Conservation (phyloP, 2,888 invertebrate genomes). For the Adela reaumurella region DNA sequence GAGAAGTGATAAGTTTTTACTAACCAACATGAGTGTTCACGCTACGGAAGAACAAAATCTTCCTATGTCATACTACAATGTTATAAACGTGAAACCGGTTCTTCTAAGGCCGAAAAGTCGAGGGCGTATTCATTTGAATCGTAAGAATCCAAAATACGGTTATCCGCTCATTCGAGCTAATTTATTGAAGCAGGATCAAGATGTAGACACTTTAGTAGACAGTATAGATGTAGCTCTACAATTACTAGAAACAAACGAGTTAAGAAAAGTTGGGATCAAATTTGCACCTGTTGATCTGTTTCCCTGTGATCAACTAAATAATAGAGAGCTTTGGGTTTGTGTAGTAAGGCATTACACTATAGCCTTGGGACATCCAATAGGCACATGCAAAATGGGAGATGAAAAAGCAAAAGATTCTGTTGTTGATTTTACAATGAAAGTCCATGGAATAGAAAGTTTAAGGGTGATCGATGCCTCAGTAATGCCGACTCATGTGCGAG, state of each 20-base stretch:
- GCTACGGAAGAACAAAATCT: conserved; percentile 36
- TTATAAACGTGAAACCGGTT: conserved; percentile 39
- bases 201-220: conserved; percentile 40
- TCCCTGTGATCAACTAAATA: conserved; percentile 39
- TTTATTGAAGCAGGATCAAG: conserved; percentile 41
- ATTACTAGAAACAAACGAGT: conserved; percentile 40
- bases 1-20: conserved; percentile 45
- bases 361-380: conserved; percentile 42
- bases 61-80: conserved; percentile 43
- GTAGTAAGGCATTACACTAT: conserved; percentile 47
- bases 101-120: conserved; percentile 41
- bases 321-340: conserved; percentile 49
- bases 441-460: conserved; percentile 43
- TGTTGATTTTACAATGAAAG: conserved; percentile 35
- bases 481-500: conserved; percentile 44
- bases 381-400: conserved; percentile 46
- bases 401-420: conserved; percentile 34
- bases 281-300: conserved; percentile 43
- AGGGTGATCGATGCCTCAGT: conserved; percentile 45
- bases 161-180: conserved; percentile 44
- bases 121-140: conserved; percentile 40
- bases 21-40: conserved; percentile 40
- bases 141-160: conserved; percentile 45
- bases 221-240: conserved; percentile 46
- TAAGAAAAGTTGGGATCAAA: conserved; percentile 41